Conservation (phyloP, 2,113 vertebrate genomes). For the Bubo bubo region DNA sequence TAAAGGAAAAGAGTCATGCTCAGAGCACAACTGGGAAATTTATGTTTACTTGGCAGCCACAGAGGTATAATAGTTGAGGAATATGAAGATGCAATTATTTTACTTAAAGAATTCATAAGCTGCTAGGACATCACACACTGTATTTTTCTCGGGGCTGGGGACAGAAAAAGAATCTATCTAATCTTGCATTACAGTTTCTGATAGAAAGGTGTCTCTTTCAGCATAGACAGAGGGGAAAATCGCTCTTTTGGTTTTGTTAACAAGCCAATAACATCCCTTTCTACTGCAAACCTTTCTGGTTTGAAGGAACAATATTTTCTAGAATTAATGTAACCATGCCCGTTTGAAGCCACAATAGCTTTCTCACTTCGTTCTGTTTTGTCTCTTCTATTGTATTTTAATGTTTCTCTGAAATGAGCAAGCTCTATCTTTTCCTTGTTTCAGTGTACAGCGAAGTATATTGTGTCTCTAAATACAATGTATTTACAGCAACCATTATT, state of each 20-base stretch:
- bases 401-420: background rate
- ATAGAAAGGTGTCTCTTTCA: background rate
- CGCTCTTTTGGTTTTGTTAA: background rate
- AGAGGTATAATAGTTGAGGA: background rate
- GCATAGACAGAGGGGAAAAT: background rate
- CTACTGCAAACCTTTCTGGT: background rate
- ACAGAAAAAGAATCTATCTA: background rate
- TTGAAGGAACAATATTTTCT: background rate
- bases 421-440: background rate
- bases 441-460: background rate
- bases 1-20: background rate
- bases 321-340: background rate
- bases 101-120: background rate
- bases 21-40: background rate
- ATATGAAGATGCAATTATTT: background rate
- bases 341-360: background rate
- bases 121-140: background rate
- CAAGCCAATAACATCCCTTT: background rate
- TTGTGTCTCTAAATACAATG: background rate
- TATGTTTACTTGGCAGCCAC: background rate
- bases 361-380: background rate
- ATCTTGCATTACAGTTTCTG: background rate
- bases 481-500: background rate
- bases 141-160: background rate
- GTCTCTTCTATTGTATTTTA: background rate